These are phyloP conservation scores for Hyperoodon ampullatus DNA, from an alignment of 2,113 vertebrate species.

Conservation along the genomic window DNA sequence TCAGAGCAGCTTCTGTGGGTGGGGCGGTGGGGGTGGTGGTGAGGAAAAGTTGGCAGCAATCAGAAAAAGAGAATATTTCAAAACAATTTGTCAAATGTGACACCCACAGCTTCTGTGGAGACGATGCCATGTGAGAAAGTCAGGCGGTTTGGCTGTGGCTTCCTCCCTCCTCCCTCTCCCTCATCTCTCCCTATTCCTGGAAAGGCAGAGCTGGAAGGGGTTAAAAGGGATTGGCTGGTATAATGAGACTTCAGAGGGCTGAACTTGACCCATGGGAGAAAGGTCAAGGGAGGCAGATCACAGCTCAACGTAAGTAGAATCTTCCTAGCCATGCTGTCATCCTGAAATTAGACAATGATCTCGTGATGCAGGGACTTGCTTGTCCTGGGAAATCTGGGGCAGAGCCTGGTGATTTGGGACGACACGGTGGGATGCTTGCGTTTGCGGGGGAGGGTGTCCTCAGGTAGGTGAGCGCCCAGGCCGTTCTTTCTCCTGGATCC, in stretches of 20 bases:
- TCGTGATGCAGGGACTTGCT: neutral
- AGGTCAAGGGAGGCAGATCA: neutral
- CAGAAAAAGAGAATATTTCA: conserved; percentile 51
- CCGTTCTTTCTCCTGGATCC: neutral
- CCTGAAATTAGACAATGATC: neutral
- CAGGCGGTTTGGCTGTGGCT: neutral
- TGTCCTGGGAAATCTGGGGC: neutral
- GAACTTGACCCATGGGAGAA: neutral
- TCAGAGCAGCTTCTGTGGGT: conserved; percentile 21
- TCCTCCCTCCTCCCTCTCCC: neutral
- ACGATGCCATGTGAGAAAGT: neutral
- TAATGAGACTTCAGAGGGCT: neutral
- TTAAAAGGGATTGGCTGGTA: neutral
- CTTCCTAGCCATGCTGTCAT: neutral
- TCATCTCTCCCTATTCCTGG: neutral
- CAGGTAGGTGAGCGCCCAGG: neutral
- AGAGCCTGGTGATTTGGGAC: neutral
- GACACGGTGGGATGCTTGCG: neutral
- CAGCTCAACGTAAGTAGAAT: neutral
- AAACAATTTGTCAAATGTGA: conserved; percentile 50
- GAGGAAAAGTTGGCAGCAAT: conserved; percentile 31
- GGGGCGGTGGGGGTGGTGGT: neutral
- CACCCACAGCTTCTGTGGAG: conserved; percentile 16
- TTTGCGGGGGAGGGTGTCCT: neutral
- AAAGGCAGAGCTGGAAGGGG: neutral